These are phyloP conservation scores for Rhipidura dahli DNA, from an alignment of 2,113 vertebrate genomes.

Conservation along the genomic window DNA sequence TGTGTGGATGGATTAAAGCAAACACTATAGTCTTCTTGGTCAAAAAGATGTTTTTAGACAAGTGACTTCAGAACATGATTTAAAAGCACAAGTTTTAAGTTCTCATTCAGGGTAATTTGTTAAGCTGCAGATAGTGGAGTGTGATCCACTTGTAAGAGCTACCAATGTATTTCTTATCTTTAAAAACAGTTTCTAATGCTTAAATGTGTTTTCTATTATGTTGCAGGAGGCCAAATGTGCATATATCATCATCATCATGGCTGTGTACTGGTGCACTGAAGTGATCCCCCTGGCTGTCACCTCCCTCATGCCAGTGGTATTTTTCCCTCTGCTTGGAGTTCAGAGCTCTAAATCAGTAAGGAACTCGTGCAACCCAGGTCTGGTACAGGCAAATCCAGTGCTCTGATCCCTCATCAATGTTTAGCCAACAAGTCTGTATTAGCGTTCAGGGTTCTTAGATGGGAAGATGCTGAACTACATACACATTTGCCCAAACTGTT, in stretches of 20 bases:
- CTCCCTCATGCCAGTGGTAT: slow-evolving; percentile 85
- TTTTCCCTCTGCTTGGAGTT: slow-evolving; percentile 91
- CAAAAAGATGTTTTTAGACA: neutral
- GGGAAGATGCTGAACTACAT: neutral
- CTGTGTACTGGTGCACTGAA: slow-evolving; percentile 94
- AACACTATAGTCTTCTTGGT: neutral
- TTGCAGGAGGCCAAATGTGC: slow-evolving; percentile 88
- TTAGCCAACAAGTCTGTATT: neutral
- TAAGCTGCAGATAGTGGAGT: neutral
- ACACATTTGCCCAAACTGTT: neutral
- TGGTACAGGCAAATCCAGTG: neutral
- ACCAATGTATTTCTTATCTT: neutral
- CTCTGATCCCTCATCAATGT: neutral
- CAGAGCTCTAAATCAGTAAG: slow-evolving; percentile 87
- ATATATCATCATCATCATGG: slow-evolving; percentile 91
- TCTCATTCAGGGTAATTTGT: neutral
- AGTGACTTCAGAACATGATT: neutral
- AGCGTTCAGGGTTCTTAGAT: neutral
- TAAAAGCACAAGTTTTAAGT: neutral
- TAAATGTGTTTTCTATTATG: neutral
- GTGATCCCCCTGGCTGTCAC: slow-evolving; percentile 91
- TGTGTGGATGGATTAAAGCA: neutral
- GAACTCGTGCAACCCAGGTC: neutral
- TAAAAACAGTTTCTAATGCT: neutral
- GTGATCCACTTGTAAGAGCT: neutral